Conservation (phyloP, 2,888 invertebrate species). For the Pandemis heparana region DNA sequence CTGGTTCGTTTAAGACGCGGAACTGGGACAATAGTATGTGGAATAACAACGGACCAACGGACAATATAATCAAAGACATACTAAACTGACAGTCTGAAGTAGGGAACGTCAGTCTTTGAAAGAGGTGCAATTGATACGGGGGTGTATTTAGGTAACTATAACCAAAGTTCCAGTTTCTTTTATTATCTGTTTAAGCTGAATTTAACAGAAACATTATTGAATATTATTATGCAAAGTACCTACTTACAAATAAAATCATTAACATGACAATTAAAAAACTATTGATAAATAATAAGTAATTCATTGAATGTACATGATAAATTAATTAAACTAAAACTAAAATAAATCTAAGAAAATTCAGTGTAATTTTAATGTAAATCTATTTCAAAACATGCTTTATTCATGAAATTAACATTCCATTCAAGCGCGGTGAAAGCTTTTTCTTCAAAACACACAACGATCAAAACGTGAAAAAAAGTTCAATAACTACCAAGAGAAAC, state of each 20-base stretch:
- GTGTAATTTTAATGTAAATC: neutral
- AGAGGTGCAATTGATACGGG: no score
- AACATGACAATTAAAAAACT: no score
- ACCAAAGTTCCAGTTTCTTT: neutral
- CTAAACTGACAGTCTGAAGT: neutral
- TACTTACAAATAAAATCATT: no score
- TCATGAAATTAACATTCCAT: neutral
- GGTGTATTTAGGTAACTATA: neutral
- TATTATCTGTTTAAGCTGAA: neutral
- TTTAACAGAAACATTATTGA: no score
- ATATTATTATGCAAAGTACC: no score
- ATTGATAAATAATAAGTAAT: no score
- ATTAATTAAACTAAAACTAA: no score
- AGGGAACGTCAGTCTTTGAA: neutral
- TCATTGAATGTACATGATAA: no score
- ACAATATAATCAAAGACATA: neutral
- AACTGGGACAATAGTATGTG: neutral
- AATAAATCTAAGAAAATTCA: no score
- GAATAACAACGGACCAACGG: neutral
- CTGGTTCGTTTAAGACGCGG: neutral
- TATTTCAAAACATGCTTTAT: neutral
- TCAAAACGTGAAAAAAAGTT: slow-evolving; percentile 5
- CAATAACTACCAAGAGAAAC: slow-evolving; percentile 6
- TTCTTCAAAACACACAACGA: neutral
- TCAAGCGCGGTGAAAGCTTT: neutral